Evolutionary conservation across 2,888 invertebrate species (phyloP), one percentile per base, ranked within the genome.

Genomic region (Epirrhoe tristata): DNA sequence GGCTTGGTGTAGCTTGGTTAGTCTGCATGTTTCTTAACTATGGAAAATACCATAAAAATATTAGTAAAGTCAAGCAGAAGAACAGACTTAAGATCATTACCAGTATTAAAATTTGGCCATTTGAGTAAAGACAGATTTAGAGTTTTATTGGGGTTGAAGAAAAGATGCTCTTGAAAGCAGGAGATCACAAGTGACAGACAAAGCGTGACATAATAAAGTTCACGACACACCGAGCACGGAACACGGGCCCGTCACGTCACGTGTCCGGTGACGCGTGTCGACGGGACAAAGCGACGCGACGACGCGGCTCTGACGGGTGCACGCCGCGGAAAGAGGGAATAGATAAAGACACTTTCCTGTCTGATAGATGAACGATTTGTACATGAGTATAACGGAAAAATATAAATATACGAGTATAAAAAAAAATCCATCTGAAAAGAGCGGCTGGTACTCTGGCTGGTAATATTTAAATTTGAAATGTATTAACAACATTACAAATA

Each of bases 131-230:
- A 24, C 24, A 24, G 24, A 24, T 24, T 24, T 2, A 2, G 24
- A 24, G 24, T 24, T 24, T 43, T 10, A 43, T 10, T 43, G 39
- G 12, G 12, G 10, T 43, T 12, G 39, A 12, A 12, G 12, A 4
- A 12, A 10, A 43, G 39, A 12, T 12, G 10, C 7, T 3, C 10
- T 7, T 34, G 1, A 14, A 14, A 48, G 32, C 55, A 39, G 17
- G 7, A 46, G 50, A 59, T 48, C 62, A 65, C 57, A 60, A 66
- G 70, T 66, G 46, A 32, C 58, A 51, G 34, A 64, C 69, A 64
- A 61, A 66, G 67, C 70, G 70, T 71, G 70, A 72, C 70, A 53
- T 61, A 67, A 70, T 74, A 68, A 68, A 72, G 69, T 71, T 71
- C 71, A 70, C 72, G 71, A 71, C 63, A 65, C 71, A 69, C 58